Conservation (phyloP, 2,888 invertebrate species). For the Tenthredo mesomela region DNA sequence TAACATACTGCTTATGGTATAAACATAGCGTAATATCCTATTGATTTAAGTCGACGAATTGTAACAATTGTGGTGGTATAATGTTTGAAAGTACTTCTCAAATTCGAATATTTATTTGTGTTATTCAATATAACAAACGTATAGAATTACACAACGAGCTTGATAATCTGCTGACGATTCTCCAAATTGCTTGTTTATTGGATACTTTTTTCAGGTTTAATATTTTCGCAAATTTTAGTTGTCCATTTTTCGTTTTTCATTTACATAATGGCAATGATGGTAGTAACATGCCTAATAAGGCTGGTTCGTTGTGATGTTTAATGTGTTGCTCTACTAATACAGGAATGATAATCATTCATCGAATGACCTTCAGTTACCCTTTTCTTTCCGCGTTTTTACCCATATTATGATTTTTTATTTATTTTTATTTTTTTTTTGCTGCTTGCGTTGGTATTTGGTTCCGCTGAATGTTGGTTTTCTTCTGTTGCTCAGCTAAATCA, state of each 20-base stretch:
- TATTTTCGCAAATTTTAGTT: not conserved
- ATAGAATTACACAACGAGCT: not conserved
- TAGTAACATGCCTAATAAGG: not conserved
- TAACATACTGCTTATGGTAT: not conserved
- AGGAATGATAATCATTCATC: not conserved
- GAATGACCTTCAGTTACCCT: not conserved
- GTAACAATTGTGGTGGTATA: not conserved
- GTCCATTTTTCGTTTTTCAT: not conserved
- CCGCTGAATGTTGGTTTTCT: constrained; percentile 70
- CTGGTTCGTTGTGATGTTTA: not conserved
- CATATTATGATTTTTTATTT: constrained; percentile 62
- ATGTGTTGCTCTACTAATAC: not conserved
- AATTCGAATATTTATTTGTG: not conserved
- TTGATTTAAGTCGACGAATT: not conserved
- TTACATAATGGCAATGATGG: not conserved
- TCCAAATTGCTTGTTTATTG: not conserved
- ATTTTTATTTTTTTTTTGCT: constrained; percentile 58
- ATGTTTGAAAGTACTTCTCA: not conserved
- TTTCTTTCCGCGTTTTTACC: constrained; percentile 62
- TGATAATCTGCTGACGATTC: not conserved
- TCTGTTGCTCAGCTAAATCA: constrained; percentile 77
- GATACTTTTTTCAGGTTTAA: not conserved
- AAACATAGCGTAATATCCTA: not conserved
- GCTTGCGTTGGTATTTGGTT: constrained; percentile 62
- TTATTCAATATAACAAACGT: not conserved